These are phyloP conservation scores for Pseudochirops cupreus DNA, from an alignment of 2,797 vertebrate species.

Conservation along the genomic window DNA sequence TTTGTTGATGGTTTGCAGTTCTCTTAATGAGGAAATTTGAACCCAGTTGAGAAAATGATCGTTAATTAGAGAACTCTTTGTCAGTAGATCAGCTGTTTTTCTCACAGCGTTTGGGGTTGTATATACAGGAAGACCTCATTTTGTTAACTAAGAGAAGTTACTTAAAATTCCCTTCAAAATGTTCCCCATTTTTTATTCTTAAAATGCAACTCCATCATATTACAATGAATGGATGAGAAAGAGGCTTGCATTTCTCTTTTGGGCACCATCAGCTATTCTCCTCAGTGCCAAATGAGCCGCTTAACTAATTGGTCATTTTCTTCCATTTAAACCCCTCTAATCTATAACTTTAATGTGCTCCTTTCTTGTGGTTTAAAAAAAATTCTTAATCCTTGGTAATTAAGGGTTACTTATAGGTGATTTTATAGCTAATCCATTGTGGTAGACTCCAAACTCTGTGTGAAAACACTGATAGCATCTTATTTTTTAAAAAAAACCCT, in stretches of 20 bases:
- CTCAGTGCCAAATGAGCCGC: neutral
- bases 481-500: neutral
- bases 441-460: neutral
- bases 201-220: neutral
- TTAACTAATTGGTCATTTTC: conserved; percentile 15
- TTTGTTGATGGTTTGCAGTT: conserved; percentile 64
- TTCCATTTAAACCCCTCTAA: neutral
- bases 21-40: conserved; percentile 74
- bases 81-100: conserved; percentile 68
- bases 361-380: neutral
- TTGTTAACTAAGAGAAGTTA: conserved; percentile 51
- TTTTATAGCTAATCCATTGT: neutral
- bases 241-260: neutral
- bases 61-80: conserved; percentile 70
- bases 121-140: conserved; percentile 44
- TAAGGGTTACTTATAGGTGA: neutral
- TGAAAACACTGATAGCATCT: neutral
- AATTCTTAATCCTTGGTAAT: neutral
- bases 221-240: neutral
- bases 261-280: neutral
- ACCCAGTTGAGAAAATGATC: conserved; percentile 59
- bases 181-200: neutral
- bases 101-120: conserved; percentile 64
- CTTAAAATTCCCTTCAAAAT: conserved; percentile 17
- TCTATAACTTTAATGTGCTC: neutral